Percentiles rank a stretch among this genome's conserved stretches.
phyloP scores from a whole-genome alignment of 2,113 vertebrate species.

The Gallinago undulata region DNA sequence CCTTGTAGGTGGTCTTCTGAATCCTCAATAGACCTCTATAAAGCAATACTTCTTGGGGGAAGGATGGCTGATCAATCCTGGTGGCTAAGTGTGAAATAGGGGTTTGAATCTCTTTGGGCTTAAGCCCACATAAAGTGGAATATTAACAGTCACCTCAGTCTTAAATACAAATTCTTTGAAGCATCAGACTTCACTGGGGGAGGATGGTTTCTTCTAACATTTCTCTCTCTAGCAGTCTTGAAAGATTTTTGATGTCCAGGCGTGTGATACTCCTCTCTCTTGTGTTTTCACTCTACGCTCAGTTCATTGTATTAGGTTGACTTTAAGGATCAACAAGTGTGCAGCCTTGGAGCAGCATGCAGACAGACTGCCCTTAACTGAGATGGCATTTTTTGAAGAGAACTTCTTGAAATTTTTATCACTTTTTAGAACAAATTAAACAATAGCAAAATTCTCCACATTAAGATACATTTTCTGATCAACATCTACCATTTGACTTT shows the following conservation, averaged over 20 bases:
- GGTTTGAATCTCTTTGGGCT: neutral
- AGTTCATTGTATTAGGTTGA: neutral
- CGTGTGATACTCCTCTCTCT: neutral
- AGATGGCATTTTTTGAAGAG: neutral
- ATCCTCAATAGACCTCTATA: neutral
- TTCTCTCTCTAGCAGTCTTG: neutral
- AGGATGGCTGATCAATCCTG: neutral
- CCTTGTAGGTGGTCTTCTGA: neutral
- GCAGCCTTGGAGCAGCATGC: neutral
- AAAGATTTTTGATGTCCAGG: neutral
- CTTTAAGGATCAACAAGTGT: neutral
- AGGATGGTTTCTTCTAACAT: neutral
- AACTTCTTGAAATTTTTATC: neutral
- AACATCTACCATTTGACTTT: neutral
- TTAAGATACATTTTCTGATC: neutral
- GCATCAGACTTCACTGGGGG: neutral
- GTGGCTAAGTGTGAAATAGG: neutral
- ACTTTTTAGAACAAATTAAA: neutral
- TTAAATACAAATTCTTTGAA: neutral
- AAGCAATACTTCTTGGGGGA: neutral
- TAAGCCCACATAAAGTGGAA: neutral
- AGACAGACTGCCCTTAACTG: neutral
- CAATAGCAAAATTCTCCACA: neutral
- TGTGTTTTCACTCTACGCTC: neutral
- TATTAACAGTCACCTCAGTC: neutral